Base-by-base conservation (phyloP, 1,140 invertebrate genomes). In the Diachasmimorpha longicaudata region DNA sequence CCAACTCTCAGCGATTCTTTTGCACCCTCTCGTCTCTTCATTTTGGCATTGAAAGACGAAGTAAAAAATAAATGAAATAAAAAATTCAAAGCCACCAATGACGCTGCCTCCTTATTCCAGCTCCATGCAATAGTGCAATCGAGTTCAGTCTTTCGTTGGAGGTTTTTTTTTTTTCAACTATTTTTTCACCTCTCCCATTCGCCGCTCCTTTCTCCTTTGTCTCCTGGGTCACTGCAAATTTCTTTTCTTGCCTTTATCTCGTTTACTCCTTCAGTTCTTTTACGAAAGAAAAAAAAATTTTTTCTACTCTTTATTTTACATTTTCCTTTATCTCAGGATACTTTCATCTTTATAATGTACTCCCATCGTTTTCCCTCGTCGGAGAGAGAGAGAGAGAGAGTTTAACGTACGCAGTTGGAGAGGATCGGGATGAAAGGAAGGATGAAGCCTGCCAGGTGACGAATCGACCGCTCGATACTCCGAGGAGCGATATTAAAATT, bases 291-390 rank as follows among this genome's bases (percentile, higher is more conserved):
- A n/a, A n/a, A n/a, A n/a, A n/a, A 44, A 14, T 36, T 21, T 37
- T 67, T 73, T 77, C 2, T 74, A 36, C 69, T 37, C 39, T 21
- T 73, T 23, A 36, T 48, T 55, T 55, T 44, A 23, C 42, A 25
- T 31, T 31, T 72, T 55, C 42, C 55, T 44, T 72, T 67, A n/a
- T 66, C 48, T 63, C 42, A 67, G 37, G 48, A 67, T 46, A 37
- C 63, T 68, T 74, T 74, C 72, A 74, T 74, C 72, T 74, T 44
- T 63, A 63, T 74, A 68, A 68, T 74, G 58, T 23, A 74, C 63
- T 67, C 42, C 31, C 21, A 46, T 46, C 44, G 39, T 74, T 36
- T 66, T 46, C 44, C 10, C 6, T 37, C 44, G 14, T 36, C 23
- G 6, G 44, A 72, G 46, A 52, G 16, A 37, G 39, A 36, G 8